phyloP scores from a whole-genome alignment of 2,888 invertebrate genomes.

The Hypomecis atomaria region DNA sequence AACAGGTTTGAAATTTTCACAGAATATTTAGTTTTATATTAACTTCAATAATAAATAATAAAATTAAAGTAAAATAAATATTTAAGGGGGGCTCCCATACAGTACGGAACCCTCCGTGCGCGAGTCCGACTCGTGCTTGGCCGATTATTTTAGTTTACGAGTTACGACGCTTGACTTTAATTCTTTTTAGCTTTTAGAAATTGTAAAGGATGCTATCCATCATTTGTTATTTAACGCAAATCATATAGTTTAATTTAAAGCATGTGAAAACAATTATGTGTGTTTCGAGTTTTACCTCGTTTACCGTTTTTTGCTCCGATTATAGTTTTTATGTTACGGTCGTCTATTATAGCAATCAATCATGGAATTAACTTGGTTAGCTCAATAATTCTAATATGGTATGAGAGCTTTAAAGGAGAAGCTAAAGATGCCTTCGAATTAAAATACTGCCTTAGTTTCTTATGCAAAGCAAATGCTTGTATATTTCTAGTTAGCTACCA shows the following conservation, averaged over 20 bases:
- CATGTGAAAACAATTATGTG: conserved; percentile 4
- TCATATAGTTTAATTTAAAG: background rate
- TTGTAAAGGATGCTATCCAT: conserved; percentile 18
- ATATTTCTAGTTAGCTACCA: too few relatives aligned
- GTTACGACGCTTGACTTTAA: conserved; percentile 28
- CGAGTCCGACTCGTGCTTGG: too few relatives aligned
- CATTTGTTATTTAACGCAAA: conserved; percentile 16
- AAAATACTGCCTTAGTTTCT: too few relatives aligned
- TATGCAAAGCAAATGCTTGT: too few relatives aligned
- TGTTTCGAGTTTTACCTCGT: background rate
- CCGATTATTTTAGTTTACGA: conserved; percentile 36
- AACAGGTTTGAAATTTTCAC: too few relatives aligned
- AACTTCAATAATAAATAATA: too few relatives aligned
- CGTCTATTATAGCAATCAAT: background rate
- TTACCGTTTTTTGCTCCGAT: conserved; percentile 3
- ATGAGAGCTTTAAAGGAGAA: background rate
- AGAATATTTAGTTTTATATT: too few relatives aligned
- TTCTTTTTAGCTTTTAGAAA: conserved; percentile 15
- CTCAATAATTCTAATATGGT: background rate
- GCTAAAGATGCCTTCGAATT: too few relatives aligned
- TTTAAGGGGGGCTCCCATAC: too few relatives aligned
- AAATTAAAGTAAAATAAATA: too few relatives aligned
- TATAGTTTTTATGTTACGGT: background rate
- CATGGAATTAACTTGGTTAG: background rate
- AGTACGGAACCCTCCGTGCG: too few relatives aligned